Evolutionary conservation across 1,140 invertebrate genomes (phyloP), one percentile per base, ranked within the genome.

Genomic region (Scaptomyza graminum): DNA sequence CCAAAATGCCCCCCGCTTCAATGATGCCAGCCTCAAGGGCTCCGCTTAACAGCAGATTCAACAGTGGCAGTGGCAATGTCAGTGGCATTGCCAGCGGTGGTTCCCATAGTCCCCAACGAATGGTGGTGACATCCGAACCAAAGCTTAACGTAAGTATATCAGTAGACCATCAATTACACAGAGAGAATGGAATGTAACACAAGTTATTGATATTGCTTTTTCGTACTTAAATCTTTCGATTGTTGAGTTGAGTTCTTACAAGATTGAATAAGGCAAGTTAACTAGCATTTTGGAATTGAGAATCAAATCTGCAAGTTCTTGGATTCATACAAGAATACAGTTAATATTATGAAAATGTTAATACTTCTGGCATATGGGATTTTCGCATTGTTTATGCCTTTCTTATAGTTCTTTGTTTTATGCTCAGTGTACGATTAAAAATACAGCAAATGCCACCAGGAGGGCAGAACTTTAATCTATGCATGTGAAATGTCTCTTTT

Each of bases 141-240:
- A 91, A 91, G 73, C 66, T 91, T 41, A 91, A 91, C 74, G 90
- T 91, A 84, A 91, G 90, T 91, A 76, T 56, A 68, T n/a, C 43
- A 56, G 65, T 57, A 55, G 64, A 46, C 70, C 65, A 68, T 56
- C 44, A 68, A 68, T 34, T 54, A 49, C 64, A 68, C 64, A 60
- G 49, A 15, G 16, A 31, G 64, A 68, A 67, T 61, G 13, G 1
- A 2, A n/a, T 47, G 44, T 44, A 41, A 9, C 13, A 13, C 41
- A 16, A 31, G 13, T 41, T n/a, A 28, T 28, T n/a, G 12, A 18
- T 18, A 28, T 6, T 28, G 25, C 22, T 22, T n/a, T 50, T 22
- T 22, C 18, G 2, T 22, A 22, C 18, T 22, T 22, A 22, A 22
- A 22, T 22, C n/a, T 18, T 12, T 49, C 11, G 12, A 49, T 18